Evolutionary conservation across 2,888 invertebrate genomes (phyloP).

Genomic region (Argynnis bischoffii): DNA sequence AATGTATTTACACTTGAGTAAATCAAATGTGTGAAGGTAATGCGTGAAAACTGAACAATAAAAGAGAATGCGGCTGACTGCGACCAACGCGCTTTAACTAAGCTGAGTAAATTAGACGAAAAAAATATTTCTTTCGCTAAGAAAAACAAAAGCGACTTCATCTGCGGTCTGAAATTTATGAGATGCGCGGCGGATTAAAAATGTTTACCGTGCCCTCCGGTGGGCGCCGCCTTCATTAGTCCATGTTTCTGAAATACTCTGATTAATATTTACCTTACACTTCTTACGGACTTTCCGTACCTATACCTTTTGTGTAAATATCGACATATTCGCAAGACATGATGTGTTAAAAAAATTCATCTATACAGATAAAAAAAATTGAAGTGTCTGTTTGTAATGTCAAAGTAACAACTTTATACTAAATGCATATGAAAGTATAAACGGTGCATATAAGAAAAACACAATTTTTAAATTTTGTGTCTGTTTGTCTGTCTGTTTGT

Average conservation of each 20-base stretch:
- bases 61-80: conserved; percentile 46
- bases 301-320: conserved; percentile 57
- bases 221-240: conserved; percentile 71
- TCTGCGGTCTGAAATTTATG: conserved; percentile 74
- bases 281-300: conserved; percentile 68
- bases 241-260: conserved; percentile 69
- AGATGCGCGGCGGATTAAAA: conserved; percentile 79
- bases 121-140: conserved; percentile 68
- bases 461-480: no score
- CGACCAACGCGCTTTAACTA: conserved; percentile 54
- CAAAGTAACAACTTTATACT: no score
- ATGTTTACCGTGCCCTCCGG: conserved; percentile 76
- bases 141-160: conserved; percentile 76
- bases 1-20: not conserved
- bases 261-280: conserved; percentile 78
- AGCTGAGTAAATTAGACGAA: conserved; percentile 68
- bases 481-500: no score
- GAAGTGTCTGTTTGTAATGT: no score
- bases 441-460: no score
- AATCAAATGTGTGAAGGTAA: conserved; percentile 11
- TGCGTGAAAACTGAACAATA: conserved; percentile 51
- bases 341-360: no score
- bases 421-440: no score
- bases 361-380: no score
- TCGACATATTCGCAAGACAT: conserved; percentile 15